A percentile compares a stretch with the other conserved stretches of the same genome.
Evolutionary conservation across 1,140 invertebrate genomes (phyloP).

Genomic region (Cydia amplana): DNA sequence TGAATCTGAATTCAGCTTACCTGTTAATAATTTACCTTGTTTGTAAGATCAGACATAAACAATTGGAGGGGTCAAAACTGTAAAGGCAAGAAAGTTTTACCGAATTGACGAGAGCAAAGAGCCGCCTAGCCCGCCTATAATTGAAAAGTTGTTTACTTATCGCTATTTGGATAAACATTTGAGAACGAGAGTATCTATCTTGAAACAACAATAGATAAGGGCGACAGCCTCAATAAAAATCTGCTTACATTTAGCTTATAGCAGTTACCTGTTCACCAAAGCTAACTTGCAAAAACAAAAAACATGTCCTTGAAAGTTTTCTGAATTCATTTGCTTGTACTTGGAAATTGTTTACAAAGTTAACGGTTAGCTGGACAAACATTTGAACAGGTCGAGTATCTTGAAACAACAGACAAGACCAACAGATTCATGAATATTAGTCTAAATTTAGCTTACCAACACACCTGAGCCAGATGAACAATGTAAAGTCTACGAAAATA

Average conservation of each 20-base stretch:
- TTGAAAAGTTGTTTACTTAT: background rate
- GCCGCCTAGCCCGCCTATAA: background rate
- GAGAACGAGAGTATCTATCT: background rate
- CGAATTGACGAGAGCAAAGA: background rate
- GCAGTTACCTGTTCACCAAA: background rate
- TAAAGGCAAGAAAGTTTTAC: background rate
- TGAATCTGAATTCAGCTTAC: background rate
- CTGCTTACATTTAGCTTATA: background rate
- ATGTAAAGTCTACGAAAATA: conserved; percentile 1
- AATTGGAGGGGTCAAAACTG: background rate
- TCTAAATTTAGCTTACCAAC: background rate
- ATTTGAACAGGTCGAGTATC: background rate
- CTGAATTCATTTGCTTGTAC: background rate
- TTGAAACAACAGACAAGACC: conserved; percentile 11
- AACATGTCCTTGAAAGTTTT: background rate
- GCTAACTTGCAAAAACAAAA: background rate
- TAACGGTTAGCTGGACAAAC: background rate
- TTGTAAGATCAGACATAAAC: background rate
- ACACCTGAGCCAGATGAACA: conserved; percentile 2
- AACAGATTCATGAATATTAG: conserved; percentile 6
- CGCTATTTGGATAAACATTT: background rate
- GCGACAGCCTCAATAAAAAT: background rate
- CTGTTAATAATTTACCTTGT: background rate
- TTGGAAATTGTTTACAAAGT: background rate
- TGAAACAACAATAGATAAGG: background rate